These are phyloP conservation scores for Perodicticus potto DNA, from an alignment of 2,797 vertebrate species.

Conservation along the genomic window DNA sequence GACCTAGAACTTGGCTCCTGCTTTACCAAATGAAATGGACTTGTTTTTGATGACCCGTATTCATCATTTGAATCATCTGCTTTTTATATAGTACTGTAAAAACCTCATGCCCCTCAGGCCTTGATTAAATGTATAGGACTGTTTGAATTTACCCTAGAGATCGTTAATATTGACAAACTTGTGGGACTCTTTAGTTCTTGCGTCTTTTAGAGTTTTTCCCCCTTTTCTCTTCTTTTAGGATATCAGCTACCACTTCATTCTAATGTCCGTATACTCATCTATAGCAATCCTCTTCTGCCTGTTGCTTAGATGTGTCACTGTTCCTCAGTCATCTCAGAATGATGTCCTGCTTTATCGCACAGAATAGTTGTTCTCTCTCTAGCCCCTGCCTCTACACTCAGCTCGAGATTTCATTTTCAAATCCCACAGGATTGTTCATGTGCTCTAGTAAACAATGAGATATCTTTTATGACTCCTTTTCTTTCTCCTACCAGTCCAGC, in stretches of 20 bases:
- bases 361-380: not conserved
- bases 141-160: not conserved
- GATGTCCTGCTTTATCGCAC: not conserved
- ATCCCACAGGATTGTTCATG: not conserved
- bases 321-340: not conserved
- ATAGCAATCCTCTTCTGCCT: not conserved
- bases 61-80: not conserved
- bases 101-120: not conserved
- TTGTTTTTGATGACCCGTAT: not conserved
- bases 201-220: not conserved
- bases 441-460: not conserved
- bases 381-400: conserved; percentile 15
- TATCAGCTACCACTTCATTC: not conserved
- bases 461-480: conserved; percentile 3
- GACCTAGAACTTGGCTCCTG: not conserved
- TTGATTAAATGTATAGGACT: not conserved
- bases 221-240: not conserved
- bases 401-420: not conserved
- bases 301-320: not conserved
- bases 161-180: not conserved
- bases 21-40: not conserved
- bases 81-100: not conserved
- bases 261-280: not conserved
- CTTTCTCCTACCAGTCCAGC: conserved; percentile 11
- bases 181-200: not conserved